Evolutionary conservation across 2,797 vertebrate species (phyloP), one percentile per base, ranked within the genome.

Genomic region (Chaetophractus vellerosus): DNA sequence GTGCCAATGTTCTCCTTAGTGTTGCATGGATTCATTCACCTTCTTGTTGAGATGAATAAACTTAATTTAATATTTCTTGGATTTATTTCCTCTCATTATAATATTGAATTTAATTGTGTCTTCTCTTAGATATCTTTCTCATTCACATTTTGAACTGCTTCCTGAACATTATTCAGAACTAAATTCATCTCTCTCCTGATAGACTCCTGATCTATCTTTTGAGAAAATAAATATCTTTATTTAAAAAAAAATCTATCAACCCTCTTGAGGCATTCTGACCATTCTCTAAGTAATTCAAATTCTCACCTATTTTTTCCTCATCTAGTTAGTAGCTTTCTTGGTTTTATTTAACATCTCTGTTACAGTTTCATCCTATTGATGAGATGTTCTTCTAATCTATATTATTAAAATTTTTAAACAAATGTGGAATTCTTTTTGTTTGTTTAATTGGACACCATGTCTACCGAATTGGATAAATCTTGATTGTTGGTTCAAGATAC

Each of bases 261-360:
- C 45, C 45, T 69, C 28, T 48, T 23, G 55, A 76, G 88, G 6
- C 55, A 31, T 38, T 82, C 48, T 66, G 45, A 57, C 48, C 36
- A 28, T 82, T 16, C 72, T 52, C 24, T 48, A 14, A 83, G n/a
- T 66, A 83, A 64, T 93, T 90, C 66, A 2, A 78, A 36, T 72
- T 71, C 10, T 69, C 14, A 5, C 19, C 9, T 80, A 0, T 72
- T 21, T 28, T 57, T 38, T 15, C 31, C 26, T 1, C 21, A 14
- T 59, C 61, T 75, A 64, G 9, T 90, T 64, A 90, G 36, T 94
- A 24, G 63, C 69, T 78, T 90, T 78, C 80, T 93, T 94, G 57
- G 36, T 82, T 90, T 15, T 41, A 33, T 71, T 76, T 72, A 82
- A 59, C 50, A 21, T 61, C 15, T 76, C 19, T 48, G 33, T 87